Percentiles rank a stretch among this genome's conserved stretches.
These are phyloP conservation scores for Myotis lucifugus DNA, from an alignment of 2,113 vertebrate species.

Conservation along the genomic window DNA sequence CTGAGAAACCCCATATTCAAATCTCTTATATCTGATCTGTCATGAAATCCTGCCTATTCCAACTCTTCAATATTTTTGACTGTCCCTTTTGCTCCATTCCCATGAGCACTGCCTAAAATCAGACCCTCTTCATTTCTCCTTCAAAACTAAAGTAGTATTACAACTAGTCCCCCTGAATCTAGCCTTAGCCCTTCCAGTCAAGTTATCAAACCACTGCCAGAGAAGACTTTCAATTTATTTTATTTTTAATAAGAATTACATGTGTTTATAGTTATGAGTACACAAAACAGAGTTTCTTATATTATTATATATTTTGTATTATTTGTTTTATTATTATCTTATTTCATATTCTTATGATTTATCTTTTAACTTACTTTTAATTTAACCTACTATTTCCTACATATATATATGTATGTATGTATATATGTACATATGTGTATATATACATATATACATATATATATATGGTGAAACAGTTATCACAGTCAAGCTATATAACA, in stretches of 20 bases:
- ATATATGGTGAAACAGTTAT: neutral
- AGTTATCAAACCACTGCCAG: neutral
- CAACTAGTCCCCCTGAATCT: neutral
- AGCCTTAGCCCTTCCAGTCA: neutral
- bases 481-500: neutral
- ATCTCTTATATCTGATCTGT: neutral
- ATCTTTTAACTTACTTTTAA: neutral
- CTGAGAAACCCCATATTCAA: neutral
- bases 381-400: neutral
- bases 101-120: neutral
- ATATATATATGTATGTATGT: neutral
- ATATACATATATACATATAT: neutral
- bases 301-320: neutral
- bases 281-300: neutral
- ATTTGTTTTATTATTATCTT: neutral
- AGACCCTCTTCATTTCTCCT: neutral
- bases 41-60: neutral
- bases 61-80: neutral
- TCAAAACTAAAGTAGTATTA: neutral
- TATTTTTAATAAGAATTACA: neutral
- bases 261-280: neutral
- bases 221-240: neutral
- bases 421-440: neutral
- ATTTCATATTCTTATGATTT: neutral
- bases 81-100: neutral